Evolutionary conservation across 2,113 vertebrate species (phyloP).

Genomic region (Spea bombifrons): DNA sequence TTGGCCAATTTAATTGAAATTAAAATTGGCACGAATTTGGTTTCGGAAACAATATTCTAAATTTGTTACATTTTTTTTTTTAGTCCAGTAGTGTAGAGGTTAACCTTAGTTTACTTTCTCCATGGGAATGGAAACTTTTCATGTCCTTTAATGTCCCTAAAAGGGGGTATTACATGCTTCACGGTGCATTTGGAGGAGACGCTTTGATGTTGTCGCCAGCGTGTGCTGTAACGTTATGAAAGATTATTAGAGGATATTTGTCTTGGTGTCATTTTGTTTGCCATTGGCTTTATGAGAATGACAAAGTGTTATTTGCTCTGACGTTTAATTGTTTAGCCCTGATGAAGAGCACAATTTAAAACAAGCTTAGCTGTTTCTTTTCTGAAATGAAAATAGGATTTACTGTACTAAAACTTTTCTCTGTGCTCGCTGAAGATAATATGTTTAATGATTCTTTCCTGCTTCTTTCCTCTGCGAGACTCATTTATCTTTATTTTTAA

Average conservation of each 20-base stretch:
- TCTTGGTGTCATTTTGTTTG: constrained; percentile 17
- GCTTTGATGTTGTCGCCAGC: neutral
- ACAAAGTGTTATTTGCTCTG: constrained; percentile 3
- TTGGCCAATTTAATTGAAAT: no score
- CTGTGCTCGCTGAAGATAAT: neutral
- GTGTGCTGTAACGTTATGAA: constrained; percentile 7
- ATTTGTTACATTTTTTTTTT: no score
- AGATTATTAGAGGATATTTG: constrained; percentile 16
- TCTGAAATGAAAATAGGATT: constrained; percentile 30
- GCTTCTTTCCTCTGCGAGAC: neutral
- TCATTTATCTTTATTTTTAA: neutral
- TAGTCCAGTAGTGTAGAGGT: neutral
- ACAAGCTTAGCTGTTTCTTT: constrained; percentile 24
- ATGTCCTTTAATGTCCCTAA: neutral
- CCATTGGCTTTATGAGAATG: constrained; percentile 9
- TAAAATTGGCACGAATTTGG: no score
- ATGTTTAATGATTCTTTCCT: neutral
- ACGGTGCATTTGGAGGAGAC: neutral
- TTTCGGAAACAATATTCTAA: no score
- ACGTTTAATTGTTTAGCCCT: constrained; percentile 22
- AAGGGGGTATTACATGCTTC: neutral
- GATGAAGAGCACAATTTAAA: constrained; percentile 10
- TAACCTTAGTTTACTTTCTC: neutral
- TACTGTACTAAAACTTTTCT: constrained; percentile 6
- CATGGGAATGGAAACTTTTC: neutral